A percentile compares a stretch with the other conserved stretches of the same genome.
Evolutionary conservation across 1,140 invertebrate species (phyloP).

Genomic region (Hylaeus volcanicus): DNA sequence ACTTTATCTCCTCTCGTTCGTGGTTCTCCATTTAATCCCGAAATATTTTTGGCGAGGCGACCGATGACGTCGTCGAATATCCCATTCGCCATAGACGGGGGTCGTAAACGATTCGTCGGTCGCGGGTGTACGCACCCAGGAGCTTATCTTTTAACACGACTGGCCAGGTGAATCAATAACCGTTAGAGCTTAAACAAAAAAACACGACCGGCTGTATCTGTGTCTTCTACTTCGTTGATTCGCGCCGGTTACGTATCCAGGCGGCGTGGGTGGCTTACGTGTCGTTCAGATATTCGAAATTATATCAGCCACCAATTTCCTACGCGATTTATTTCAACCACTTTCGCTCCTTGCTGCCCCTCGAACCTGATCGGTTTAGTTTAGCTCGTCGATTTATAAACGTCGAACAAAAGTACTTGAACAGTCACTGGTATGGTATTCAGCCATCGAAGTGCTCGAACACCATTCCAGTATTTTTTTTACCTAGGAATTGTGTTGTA

Average conservation of each 20-base stretch:
- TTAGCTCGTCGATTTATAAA: too few relatives aligned
- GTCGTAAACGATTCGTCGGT: constrained; percentile 35
- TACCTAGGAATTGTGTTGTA: too few relatives aligned
- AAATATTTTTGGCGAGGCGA: constrained; percentile 29
- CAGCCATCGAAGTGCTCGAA: too few relatives aligned
- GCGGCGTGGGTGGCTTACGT: constrained; percentile 23
- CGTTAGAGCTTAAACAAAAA: constrained; percentile 33
- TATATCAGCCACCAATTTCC: constrained; percentile 42
- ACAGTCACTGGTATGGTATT: too few relatives aligned
- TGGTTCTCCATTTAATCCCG: constrained; percentile 6
- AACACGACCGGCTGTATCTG: constrained; percentile 32
- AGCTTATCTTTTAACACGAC: constrained; percentile 59
- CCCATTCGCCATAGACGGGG: background rate
- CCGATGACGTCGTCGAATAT: background rate
- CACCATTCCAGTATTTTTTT: too few relatives aligned
- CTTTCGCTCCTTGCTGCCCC: background rate
- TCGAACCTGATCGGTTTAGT: background rate
- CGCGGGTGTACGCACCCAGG: constrained; percentile 6
- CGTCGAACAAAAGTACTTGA: too few relatives aligned
- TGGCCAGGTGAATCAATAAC: constrained; percentile 59
- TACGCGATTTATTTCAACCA: constrained; percentile 25
- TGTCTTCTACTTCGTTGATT: constrained; percentile 50
- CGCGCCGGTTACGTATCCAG: constrained; percentile 29
- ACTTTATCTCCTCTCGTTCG: background rate
- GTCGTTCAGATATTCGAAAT: constrained; percentile 53